phyloP scores from a whole-genome alignment of 2,113 vertebrate species.

The Delphinapterus leucas region DNA sequence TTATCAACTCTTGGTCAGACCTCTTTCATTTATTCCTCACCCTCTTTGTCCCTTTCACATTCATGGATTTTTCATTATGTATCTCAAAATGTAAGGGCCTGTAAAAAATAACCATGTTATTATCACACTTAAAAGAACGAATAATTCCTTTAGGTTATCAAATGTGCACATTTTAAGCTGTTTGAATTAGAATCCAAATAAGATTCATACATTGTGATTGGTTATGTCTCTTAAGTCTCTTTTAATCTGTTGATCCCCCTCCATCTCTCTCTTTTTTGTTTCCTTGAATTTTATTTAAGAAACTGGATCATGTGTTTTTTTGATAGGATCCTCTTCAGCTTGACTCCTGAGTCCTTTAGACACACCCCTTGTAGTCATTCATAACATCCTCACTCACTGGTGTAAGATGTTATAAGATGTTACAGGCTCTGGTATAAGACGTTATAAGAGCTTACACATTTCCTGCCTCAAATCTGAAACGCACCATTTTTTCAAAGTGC shows the following conservation, averaged over 20 bases:
- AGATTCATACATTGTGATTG: not conserved
- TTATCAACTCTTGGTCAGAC: not conserved
- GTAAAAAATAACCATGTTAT: not conserved
- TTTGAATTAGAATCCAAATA: constrained; percentile 1
- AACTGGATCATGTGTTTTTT: not conserved
- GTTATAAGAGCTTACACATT: not conserved
- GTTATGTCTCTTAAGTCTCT: not conserved
- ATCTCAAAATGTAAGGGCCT: not conserved
- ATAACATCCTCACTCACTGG: not conserved
- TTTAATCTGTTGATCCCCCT: not conserved
- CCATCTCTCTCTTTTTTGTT: not conserved
- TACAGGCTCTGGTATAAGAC: not conserved
- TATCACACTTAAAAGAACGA: not conserved
- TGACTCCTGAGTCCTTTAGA: not conserved
- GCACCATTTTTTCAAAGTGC: not conserved
- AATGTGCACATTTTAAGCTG: not conserved
- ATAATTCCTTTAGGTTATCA: not conserved
- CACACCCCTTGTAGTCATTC: not conserved
- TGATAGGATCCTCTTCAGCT: not conserved
- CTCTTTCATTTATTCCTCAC: not conserved
- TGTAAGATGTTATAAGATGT: not conserved
- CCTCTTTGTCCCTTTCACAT: not conserved
- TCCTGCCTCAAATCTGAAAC: not conserved
- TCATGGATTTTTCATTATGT: not conserved
- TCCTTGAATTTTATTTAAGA: not conserved